Conservation (phyloP, 2,113 vertebrate species). For the Ellobius talpinus region DNA sequence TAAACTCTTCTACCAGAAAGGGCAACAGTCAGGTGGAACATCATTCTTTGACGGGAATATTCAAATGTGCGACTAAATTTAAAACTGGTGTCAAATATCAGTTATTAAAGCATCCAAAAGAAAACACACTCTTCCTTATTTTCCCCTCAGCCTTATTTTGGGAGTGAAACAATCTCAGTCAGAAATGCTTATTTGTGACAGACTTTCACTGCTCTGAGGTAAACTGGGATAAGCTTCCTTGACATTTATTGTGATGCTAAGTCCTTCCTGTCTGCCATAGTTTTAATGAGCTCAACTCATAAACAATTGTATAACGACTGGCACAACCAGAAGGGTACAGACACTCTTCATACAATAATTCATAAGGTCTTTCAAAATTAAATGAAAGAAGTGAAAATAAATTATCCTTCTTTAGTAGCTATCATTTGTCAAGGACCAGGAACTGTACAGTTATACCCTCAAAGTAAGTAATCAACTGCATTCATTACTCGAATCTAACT, state of each 20-base stretch:
- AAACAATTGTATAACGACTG: slow-evolving; percentile 1
- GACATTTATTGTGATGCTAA: slow-evolving; percentile 34
- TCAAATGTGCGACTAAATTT: slow-evolving; percentile 48
- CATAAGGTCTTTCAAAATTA: slow-evolving; percentile 52
- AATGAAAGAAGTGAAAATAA: slow-evolving; percentile 7
- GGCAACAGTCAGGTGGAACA: slow-evolving; percentile 12
- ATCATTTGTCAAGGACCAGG: slow-evolving; percentile 7
- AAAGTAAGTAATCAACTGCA: background rate
- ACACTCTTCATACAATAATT: slow-evolving; percentile 23
- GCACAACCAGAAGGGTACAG: background rate
- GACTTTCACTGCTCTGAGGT: background rate
- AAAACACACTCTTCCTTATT: background rate
- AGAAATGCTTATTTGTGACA: slow-evolving; percentile 32
- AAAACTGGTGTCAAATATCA: slow-evolving; percentile 34
- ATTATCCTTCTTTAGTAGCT: background rate
- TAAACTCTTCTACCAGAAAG: slow-evolving; percentile 27
- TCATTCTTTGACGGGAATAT: slow-evolving; percentile 11
- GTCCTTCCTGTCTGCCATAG: background rate
- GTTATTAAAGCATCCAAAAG: background rate
- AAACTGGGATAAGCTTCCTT: slow-evolving; percentile 1
- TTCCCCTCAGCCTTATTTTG: background rate
- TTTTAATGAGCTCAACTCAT: slow-evolving; percentile 50
- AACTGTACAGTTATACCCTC: background rate
- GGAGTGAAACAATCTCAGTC: slow-evolving; percentile 19
- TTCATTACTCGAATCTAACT: slow-evolving; percentile 45